A percentile compares a stretch with the other conserved stretches of the same genome.
Conservation (phyloP, 2,888 invertebrate genomes). For the Apocheima hispidaria region DNA sequence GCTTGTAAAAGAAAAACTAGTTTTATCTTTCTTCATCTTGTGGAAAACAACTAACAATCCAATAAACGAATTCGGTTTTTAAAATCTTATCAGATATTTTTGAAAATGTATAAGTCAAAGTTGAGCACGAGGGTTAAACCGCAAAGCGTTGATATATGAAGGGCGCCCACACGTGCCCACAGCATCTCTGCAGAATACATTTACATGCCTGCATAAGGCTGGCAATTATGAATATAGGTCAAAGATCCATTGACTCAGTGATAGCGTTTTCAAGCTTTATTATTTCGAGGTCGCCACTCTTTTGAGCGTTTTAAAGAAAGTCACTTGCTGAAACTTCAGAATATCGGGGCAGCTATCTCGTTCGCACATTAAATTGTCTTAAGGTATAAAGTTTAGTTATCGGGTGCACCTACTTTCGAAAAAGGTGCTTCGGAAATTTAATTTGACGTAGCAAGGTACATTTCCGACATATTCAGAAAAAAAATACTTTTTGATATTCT, state of each 20-base stretch:
- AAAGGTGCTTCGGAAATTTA: too few species aligned
- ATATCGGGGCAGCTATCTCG: too few species aligned
- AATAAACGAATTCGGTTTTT: too few species aligned
- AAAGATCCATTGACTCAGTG: slow-evolving; percentile 44
- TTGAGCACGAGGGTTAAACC: slow-evolving; percentile 29
- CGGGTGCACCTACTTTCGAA: too few species aligned
- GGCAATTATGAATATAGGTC: slow-evolving; percentile 57
- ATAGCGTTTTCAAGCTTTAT: slow-evolving; percentile 28
- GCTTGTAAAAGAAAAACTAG: too few species aligned
- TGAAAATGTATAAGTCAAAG: neutral
- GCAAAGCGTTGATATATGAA: slow-evolving; percentile 57
- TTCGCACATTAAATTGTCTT: too few species aligned
- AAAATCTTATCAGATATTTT: neutral
- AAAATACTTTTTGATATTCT: too few species aligned
- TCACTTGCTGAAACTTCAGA: neutral
- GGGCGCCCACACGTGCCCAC: slow-evolving; percentile 63
- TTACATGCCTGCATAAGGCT: slow-evolving; percentile 54
- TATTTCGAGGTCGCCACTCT: slow-evolving; percentile 14
- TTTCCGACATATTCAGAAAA: too few species aligned
- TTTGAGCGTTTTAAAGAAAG: neutral
- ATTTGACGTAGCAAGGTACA: too few species aligned
- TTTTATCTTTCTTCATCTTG: too few species aligned
- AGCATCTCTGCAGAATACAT: slow-evolving; percentile 50
- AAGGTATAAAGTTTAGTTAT: too few species aligned
- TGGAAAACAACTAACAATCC: too few species aligned